A percentile compares a stretch with the other conserved stretches of the same genome.
Evolutionary conservation across 1,140 invertebrate species (phyloP).

Genomic region (Drosophila seguyi): DNA sequence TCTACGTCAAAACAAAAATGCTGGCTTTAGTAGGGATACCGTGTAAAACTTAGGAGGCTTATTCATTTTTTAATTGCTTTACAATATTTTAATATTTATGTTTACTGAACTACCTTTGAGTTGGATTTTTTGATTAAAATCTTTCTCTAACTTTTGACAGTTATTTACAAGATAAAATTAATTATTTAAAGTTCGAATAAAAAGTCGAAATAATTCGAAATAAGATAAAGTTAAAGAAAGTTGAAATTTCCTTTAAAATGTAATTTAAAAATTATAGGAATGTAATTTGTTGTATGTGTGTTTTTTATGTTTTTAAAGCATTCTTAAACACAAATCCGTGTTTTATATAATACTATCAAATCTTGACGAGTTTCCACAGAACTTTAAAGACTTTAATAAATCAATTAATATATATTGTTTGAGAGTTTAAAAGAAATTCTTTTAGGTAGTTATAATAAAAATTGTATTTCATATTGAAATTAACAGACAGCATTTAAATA

Average conservation of each 20-base stretch:
- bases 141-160: too few relatives aligned
- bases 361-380: background rate
- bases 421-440: background rate
- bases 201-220: background rate
- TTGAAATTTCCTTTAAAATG: background rate
- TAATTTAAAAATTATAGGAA: too few relatives aligned
- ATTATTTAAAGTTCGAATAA: background rate
- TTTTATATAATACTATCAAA: too few relatives aligned
- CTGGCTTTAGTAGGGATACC: background rate
- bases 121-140: background rate
- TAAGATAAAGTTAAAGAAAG: background rate
- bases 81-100: too few relatives aligned
- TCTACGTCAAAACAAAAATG: background rate
- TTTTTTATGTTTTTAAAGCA: too few relatives aligned
- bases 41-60: background rate
- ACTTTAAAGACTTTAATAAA: background rate
- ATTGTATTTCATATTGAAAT: too few relatives aligned
- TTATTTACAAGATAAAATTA: too few relatives aligned
- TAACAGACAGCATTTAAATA: too few relatives aligned
- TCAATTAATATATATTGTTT: background rate
- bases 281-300: too few relatives aligned
- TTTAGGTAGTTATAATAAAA: too few relatives aligned
- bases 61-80: too few relatives aligned
- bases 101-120: background rate
- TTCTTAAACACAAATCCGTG: too few relatives aligned